Conservation (phyloP, 2,797 vertebrate species). For the Amblyraja radiata region DNA sequence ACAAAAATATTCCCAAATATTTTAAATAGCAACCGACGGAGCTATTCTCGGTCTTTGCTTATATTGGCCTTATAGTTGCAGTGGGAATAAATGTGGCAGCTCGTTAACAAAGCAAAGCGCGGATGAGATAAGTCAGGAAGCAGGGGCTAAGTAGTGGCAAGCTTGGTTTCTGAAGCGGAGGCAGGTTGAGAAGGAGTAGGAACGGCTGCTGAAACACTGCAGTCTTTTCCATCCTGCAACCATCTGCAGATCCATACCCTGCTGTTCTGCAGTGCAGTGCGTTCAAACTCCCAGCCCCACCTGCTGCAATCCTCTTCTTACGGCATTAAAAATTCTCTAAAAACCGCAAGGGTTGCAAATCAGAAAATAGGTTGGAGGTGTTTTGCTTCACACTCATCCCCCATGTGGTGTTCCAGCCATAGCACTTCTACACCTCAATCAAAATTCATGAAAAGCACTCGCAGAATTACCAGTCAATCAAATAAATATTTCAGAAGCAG, state of each 20-base stretch:
- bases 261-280: slow-evolving; percentile 13
- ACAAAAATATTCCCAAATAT: too few species aligned
- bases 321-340: slow-evolving; percentile 30
- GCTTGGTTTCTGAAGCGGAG: background rate
- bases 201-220: slow-evolving; percentile 24
- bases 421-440: background rate
- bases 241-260: slow-evolving; percentile 23
- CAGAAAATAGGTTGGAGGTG: slow-evolving; percentile 29
- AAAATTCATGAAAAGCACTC: slow-evolving; percentile 29
- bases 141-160: background rate
- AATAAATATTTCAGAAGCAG: slow-evolving; percentile 35
- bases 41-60: background rate
- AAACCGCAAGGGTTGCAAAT: slow-evolving; percentile 33
- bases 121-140: slow-evolving; percentile 9
- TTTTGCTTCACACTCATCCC: slow-evolving; percentile 7
- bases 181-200: background rate
- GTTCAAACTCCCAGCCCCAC: background rate
- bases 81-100: background rate
- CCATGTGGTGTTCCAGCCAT: slow-evolving; percentile 6
- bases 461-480: slow-evolving; percentile 33
- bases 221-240: slow-evolving; percentile 9
- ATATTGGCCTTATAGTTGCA: background rate
- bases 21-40: background rate
- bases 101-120: background rate
- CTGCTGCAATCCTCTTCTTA: background rate